phyloP scores from a whole-genome alignment of 2,113 vertebrate genomes.

The Sphyrna mokarran region DNA sequence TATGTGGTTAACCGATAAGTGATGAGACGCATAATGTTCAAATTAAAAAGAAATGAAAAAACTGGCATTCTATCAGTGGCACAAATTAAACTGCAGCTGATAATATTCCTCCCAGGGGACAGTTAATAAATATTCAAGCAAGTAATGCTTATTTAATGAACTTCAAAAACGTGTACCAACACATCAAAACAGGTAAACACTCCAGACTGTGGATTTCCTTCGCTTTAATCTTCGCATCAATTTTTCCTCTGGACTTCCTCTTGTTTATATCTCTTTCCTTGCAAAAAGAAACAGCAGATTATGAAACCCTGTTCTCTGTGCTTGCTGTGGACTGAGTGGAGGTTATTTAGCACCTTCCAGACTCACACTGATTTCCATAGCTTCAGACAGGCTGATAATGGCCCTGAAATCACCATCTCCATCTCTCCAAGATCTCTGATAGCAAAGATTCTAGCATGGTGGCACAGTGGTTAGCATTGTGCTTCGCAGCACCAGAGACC shows the following conservation, averaged over 20 bases:
- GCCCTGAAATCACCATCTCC: not conserved
- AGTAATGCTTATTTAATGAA: not conserved
- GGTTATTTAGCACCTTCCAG: not conserved
- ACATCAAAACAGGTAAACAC: not conserved
- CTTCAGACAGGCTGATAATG: not conserved
- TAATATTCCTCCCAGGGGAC: not conserved
- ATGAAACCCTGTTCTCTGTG: not conserved
- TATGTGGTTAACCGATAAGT: not conserved
- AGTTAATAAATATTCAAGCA: slow-evolving; percentile 23
- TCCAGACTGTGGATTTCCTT: not conserved
- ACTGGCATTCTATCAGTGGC: not conserved
- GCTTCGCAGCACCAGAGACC: no score
- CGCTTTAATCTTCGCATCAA: not conserved
- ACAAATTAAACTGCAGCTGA: not conserved
- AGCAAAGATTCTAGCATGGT: no score
- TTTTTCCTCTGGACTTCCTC: not conserved
- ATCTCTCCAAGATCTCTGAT: not conserved
- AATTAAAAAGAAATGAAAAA: not conserved
- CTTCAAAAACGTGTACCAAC: not conserved
- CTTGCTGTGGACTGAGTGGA: not conserved
- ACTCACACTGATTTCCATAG: not conserved
- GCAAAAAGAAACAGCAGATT: not conserved
- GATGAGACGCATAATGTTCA: not conserved
- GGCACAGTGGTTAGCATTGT: no score
- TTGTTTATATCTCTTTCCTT: not conserved